Conservation (phyloP, 2,797 vertebrate genomes). For the Micromesistius poutassou region DNA sequence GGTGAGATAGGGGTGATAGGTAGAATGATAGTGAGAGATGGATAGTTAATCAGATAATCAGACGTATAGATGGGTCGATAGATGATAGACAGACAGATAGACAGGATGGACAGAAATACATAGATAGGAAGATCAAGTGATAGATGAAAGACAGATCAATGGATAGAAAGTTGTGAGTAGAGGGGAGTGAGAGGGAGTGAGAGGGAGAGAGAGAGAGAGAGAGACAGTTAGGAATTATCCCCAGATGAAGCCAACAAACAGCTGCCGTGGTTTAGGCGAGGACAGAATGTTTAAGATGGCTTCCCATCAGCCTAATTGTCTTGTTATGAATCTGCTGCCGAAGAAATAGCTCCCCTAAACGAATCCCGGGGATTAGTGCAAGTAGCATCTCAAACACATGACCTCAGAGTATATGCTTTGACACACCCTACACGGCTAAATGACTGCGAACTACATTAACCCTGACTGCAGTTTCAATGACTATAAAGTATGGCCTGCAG, state of each 20-base stretch:
- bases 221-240: slow-evolving; percentile 12
- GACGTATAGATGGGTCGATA: neutral
- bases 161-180: slow-evolving; percentile 7
- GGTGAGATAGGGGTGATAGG: too few species aligned
- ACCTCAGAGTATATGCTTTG: neutral
- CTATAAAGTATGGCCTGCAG: neutral
- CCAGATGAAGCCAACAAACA: neutral
- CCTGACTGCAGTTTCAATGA: neutral
- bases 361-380: neutral
- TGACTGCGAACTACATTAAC: neutral
- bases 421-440: neutral
- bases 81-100: slow-evolving; percentile 1
- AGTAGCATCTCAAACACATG: neutral
- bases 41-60: neutral
- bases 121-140: neutral
- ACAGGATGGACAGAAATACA: neutral
- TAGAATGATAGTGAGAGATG: neutral
- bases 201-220: neutral
- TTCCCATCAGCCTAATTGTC: slow-evolving; percentile 26
- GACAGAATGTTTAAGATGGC: slow-evolving; percentile 2
- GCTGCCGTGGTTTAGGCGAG: neutral
- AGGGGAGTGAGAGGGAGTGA: slow-evolving; percentile 9
- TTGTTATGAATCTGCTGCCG: slow-evolving; percentile 5
- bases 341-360: neutral
- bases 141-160: neutral